A percentile compares a stretch with the other conserved stretches of the same genome.
Evolutionary conservation across 64 coral and sea anemone species (phyloP).

Genomic region (Porites lutea): DNA sequence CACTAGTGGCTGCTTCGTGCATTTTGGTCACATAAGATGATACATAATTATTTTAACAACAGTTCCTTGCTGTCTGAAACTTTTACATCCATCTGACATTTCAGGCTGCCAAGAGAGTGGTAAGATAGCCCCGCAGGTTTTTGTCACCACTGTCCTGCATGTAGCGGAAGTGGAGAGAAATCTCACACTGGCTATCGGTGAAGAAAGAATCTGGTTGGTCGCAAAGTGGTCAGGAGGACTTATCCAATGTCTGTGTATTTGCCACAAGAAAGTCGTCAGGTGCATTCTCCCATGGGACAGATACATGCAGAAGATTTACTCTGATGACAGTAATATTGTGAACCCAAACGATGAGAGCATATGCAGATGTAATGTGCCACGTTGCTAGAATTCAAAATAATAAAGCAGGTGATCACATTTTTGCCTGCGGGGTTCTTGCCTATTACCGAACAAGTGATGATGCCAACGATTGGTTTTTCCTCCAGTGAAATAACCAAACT

Average conservation of each 20-base stretch:
- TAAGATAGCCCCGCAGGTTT: slow-evolving; percentile 51
- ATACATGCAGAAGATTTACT: background rate
- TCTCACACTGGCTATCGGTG: background rate
- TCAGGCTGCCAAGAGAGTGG: slow-evolving; percentile 14
- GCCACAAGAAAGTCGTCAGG: slow-evolving; percentile 30
- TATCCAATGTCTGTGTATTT: slow-evolving; percentile 31
- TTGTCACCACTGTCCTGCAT: background rate
- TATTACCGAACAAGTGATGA: slow-evolving; percentile 39
- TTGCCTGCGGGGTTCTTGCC: too few relatives aligned
- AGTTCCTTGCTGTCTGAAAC: slow-evolving; percentile 24
- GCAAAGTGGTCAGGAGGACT: background rate
- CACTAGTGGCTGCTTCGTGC: background rate
- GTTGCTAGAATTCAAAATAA: slow-evolving; percentile 67
- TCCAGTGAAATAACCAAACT: slow-evolving; percentile 40
- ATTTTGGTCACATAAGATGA: slow-evolving; percentile 56
- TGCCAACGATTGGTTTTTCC: slow-evolving; percentile 51
- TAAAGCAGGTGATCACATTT: slow-evolving; percentile 39
- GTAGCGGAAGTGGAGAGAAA: background rate
- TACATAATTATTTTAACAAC: slow-evolving; percentile 39
- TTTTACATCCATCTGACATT: slow-evolving; percentile 54
- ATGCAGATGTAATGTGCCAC: slow-evolving; percentile 61
- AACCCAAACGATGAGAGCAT: slow-evolving; percentile 65
- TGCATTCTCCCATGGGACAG: slow-evolving; percentile 11
- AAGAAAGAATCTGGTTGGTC: background rate
- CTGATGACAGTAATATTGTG: slow-evolving; percentile 4